Percentiles rank a stretch among this genome's conserved stretches.
Evolutionary conservation across 2,888 invertebrate species (phyloP).

Genomic region (Synanthedon andrenaeformis): DNA sequence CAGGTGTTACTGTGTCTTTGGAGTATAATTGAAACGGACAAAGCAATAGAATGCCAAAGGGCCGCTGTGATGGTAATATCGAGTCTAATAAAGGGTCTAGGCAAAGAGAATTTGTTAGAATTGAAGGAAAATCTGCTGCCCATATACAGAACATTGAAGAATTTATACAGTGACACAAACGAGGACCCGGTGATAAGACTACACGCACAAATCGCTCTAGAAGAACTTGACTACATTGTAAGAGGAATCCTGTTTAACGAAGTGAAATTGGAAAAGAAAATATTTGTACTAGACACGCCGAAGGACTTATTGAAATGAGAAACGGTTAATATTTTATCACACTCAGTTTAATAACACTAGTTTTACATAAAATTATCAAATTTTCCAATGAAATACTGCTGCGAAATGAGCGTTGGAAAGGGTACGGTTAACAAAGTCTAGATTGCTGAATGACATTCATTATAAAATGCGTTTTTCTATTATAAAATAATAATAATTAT

Average conservation of each 20-base stretch:
- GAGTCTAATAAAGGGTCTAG: slow-evolving; percentile 80
- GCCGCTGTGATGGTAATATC: slow-evolving; percentile 84
- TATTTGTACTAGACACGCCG: slow-evolving; percentile 40
- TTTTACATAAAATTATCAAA: not conserved
- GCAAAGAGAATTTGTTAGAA: slow-evolving; percentile 74
- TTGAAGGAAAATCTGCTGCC: slow-evolving; percentile 76
- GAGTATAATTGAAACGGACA: slow-evolving; percentile 77
- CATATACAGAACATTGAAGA: slow-evolving; percentile 78
- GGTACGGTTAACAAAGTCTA: not conserved
- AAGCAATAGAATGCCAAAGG: slow-evolving; percentile 78
- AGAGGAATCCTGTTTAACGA: slow-evolving; percentile 71
- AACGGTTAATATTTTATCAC: slow-evolving; percentile 8
- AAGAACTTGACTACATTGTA: slow-evolving; percentile 79
- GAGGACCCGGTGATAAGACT: slow-evolving; percentile 77
- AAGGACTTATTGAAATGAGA: slow-evolving; percentile 34
- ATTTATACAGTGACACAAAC: slow-evolving; percentile 70
- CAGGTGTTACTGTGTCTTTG: slow-evolving; percentile 80
- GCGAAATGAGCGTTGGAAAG: not conserved
- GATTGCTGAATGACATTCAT: too few relatives aligned
- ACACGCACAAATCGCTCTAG: slow-evolving; percentile 82
- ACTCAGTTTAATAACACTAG: slow-evolving; percentile 23
- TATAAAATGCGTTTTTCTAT: too few relatives aligned
- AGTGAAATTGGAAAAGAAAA: slow-evolving; percentile 69
- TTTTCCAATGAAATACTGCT: slow-evolving; percentile 1
- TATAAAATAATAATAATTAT: too few relatives aligned